phyloP scores from a whole-genome alignment of 2,888 invertebrate genomes.

The Stenchaetothrips biformis region DNA sequence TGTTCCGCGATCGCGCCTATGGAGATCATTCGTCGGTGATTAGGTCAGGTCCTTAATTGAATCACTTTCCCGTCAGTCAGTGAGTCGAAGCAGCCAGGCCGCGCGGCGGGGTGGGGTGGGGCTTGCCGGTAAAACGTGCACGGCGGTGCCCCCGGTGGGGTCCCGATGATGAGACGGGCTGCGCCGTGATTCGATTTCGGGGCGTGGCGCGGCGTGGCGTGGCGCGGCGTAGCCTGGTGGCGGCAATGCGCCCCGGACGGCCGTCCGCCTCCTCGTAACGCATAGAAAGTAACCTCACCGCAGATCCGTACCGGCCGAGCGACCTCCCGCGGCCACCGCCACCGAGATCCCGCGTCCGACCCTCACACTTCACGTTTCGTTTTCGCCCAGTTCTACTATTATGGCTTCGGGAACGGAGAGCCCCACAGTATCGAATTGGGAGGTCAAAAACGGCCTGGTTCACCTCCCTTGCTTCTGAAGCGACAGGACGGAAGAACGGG shows the following conservation, averaged over 20 bases:
- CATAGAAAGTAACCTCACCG: background rate
- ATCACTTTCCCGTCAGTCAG: constrained; percentile 22
- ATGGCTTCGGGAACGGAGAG: too few relatives aligned
- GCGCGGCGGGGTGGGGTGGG: background rate
- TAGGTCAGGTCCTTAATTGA: constrained; percentile 18
- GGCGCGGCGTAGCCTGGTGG: background rate
- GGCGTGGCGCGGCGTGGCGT: too few relatives aligned
- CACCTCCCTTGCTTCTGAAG: too few relatives aligned
- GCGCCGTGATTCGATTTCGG: constrained; percentile 2
- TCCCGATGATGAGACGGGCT: background rate
- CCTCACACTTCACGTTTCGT: too few relatives aligned
- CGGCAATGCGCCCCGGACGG: background rate
- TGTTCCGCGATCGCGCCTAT: constrained; percentile 10
- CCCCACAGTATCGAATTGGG: too few relatives aligned
- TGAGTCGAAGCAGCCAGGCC: background rate
- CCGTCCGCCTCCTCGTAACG: background rate
- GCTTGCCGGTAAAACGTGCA: background rate
- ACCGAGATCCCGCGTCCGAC: background rate
- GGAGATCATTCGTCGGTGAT: constrained; percentile 1
- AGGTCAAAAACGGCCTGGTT: too few relatives aligned
- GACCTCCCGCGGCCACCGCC: background rate
- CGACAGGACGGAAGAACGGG: background rate
- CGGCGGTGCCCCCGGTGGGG: background rate
- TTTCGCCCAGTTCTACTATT: too few relatives aligned
- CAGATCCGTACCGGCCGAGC: background rate